phyloP scores from a whole-genome alignment of 2,113 vertebrate species.

The Leuciscus idus region DNA sequence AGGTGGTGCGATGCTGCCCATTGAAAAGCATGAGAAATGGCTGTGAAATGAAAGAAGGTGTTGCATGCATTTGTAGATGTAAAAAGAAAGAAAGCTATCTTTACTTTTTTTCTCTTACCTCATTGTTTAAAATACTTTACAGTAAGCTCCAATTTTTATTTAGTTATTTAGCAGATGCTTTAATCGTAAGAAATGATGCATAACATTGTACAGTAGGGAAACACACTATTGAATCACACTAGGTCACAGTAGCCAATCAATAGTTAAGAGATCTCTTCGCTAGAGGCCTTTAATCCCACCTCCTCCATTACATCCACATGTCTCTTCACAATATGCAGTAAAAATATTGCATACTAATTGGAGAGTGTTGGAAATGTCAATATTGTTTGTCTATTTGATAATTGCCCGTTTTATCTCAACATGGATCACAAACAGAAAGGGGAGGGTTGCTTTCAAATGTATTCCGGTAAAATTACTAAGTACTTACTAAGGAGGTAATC shows the following conservation, averaged over 20 bases:
- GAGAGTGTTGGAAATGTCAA: slow-evolving; percentile 19
- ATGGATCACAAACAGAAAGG: not conserved
- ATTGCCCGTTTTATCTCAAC: not conserved
- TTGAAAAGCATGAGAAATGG: slow-evolving; percentile 18
- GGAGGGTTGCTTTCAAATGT: not conserved
- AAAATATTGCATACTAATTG: slow-evolving; percentile 17
- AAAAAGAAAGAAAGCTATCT: not conserved
- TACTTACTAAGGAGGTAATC: not conserved
- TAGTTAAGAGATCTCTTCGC: slow-evolving; percentile 8
- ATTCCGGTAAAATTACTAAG: not conserved
- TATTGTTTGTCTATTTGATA: slow-evolving; percentile 4
- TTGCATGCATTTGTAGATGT: not conserved
- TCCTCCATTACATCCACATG: slow-evolving; percentile 2
- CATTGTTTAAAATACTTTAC: not conserved
- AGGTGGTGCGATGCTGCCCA: slow-evolving; percentile 4
- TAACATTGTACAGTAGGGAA: not conserved
- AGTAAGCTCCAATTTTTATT: not conserved
- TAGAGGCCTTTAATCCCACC: not conserved
- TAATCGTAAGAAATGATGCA: not conserved
- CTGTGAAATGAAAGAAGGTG: not conserved
- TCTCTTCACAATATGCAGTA: slow-evolving; percentile 7
- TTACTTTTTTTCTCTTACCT: not conserved
- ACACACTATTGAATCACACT: slow-evolving; percentile 15
- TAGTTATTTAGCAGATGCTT: too few relatives aligned
- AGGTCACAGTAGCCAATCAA: slow-evolving; percentile 8